Base-by-base conservation (phyloP, 2,113 vertebrate species). In the Hippocampus barbouri region DNA sequence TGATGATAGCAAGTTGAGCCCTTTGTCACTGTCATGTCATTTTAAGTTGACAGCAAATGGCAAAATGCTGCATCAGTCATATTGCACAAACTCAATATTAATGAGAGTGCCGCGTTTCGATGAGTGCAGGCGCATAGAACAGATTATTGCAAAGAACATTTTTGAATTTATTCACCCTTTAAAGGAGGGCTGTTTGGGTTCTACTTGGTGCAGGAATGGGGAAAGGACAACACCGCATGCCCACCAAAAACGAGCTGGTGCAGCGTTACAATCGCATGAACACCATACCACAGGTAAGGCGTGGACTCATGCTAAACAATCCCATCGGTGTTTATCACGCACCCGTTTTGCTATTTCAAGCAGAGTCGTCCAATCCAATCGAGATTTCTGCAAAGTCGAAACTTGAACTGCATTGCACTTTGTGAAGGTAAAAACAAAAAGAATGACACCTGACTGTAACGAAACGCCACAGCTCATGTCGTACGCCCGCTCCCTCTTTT, bases 211-310 rank as follows among this genome's bases (percentile, higher is more conserved):
- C 76, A 99, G 97, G 97, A 86, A 99, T 99, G 97, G 97, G 97
- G 87, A 98, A 99, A 93, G 97, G 97, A 88, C 97, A 99, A 88
- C 97, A 99, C 86, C 94, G 97, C 78, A 99, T 99, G 97, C 97
- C 97, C 20, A 97, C 95, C 0, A 99, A 99, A 93, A 96, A 99
- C 61, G 97, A 99, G 83, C 91, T 99, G 87, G 97, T 99, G 78
- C 97, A 98, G 87, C 93, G 96, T 57, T 99, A 98, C 76, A 99
- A 99, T 88, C 92, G 97, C 74, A 98, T 99, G 97, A 98, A 98
- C 90, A 98, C 96, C 60, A 97, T 97, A 74, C 97, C 97, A 65
- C 97, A 98, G 96, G 97, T 98, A 91, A 76, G 49, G 11, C 14
- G 21, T 5, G 49, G 45, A 61, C 16, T 18, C 8, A 10, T 34